Percentiles rank a stretch among this genome's conserved stretches.
These are phyloP conservation scores for Pholis gunnellus DNA, from an alignment of 2,113 vertebrate genomes.

Conservation along the genomic window DNA sequence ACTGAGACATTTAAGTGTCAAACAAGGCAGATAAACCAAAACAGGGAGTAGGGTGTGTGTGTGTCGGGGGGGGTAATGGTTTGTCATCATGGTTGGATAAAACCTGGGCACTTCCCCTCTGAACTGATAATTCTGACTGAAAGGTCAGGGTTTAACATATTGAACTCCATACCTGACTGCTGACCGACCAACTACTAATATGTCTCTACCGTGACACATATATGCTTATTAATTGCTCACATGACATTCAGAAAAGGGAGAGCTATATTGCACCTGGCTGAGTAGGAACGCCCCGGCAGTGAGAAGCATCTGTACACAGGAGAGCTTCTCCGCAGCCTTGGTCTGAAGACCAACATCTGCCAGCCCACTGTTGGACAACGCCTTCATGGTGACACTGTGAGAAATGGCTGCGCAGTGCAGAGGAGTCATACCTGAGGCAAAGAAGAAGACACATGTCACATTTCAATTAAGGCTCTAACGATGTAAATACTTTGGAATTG, in stretches of 20 bases:
- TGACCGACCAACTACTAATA: background rate
- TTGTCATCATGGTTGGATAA: conserved; percentile 29
- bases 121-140: conserved; percentile 6
- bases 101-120: conserved; percentile 36
- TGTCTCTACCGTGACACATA: background rate
- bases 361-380: conserved; percentile 53
- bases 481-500: background rate
- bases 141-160: conserved; percentile 13
- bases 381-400: conserved; percentile 84
- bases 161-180: background rate
- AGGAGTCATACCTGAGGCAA: conserved; percentile 87
- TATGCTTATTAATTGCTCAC: background rate
- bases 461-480: background rate
- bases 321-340: conserved; percentile 78
- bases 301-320: conserved; percentile 86
- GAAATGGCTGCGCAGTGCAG: conserved; percentile 91
- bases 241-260: background rate
- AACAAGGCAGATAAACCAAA: conserved; percentile 42
- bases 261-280: conserved; percentile 85
- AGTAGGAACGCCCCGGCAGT: conserved; percentile 82
- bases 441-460: background rate
- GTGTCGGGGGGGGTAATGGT: background rate
- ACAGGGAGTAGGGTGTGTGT: background rate
- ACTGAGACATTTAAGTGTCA: conserved; percentile 23
- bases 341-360: conserved; percentile 63